Base-by-base conservation (phyloP, 2,797 vertebrate species). In the Neosilurus hyrtlii region DNA sequence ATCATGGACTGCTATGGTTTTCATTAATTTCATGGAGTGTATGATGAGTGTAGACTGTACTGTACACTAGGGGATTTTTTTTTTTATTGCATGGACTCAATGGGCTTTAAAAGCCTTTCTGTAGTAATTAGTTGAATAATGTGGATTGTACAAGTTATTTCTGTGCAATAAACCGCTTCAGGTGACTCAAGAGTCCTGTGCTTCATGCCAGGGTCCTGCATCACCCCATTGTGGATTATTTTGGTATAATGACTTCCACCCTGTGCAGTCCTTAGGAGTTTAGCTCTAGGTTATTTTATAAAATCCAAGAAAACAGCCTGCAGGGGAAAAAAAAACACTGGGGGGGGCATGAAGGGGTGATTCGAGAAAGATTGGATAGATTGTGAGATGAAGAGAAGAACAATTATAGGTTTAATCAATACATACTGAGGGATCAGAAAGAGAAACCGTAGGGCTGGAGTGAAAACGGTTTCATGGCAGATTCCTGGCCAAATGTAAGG, bases 1-100 rank as follows among this genome's bases (percentile, higher is more conserved):
- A 77, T 30, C 24, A 62, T 73, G 82, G 83, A 49, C 30, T 77
- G 78, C 82, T 87, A 80, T 80, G 84, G 74, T 52, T 81, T 81
- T 67, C 85, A 83, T 63, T 88, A 79, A 72, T 37, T 83, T 83
- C 67, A 30, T 37, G 18, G 26, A 24, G 81, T 65, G 83, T 63
- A 86, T 72, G 79, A 66, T 84, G 18, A 68, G 9, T 54, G 24
- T 51, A 73, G 51, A 73, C 51, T 56, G 9, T 14, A 43, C 43
- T 8, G 8, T 43, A 5, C 43, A 8, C 43, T 43, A 43, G 43
- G 43, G 43, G 8, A 43, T 43, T 43, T 43, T 43, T 43, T 43
- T 43, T 1, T 43, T 43, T 43, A 43, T 73, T 73, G 18, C 15
- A 54, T 73, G 24, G 24, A 14, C 15, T 54, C n/a, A 26, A 4